Percentiles rank a stretch among this genome's conserved stretches.
Conservation (phyloP, 2,888 invertebrate species). For the Aphidius colemani region DNA sequence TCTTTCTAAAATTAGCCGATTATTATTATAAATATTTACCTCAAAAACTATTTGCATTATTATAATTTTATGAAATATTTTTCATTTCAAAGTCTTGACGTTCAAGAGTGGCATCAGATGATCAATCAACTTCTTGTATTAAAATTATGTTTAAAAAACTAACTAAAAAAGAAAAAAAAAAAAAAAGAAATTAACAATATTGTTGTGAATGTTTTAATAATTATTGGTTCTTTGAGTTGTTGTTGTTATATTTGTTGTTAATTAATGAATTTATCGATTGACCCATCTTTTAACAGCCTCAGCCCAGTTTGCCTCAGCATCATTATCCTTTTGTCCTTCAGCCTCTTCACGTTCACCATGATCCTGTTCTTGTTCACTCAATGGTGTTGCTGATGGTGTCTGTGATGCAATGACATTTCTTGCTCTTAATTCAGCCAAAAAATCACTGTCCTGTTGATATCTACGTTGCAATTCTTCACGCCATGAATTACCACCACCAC, state of each 20-base stretch:
- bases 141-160: not conserved
- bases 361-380: slow-evolving; percentile 48
- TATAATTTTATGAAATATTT: too few relatives aligned
- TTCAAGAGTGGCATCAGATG: too few relatives aligned
- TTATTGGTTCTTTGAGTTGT: not conserved
- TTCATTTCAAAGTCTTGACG: too few relatives aligned
- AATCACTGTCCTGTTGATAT: slow-evolving; percentile 66
- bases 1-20: too few relatives aligned
- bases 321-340: slow-evolving; percentile 59
- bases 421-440: slow-evolving; percentile 64
- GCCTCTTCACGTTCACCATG: slow-evolving; percentile 61
- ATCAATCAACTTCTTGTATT: too few relatives aligned
- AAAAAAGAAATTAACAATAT: not conserved
- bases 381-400: slow-evolving; percentile 49
- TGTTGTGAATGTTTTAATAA: not conserved
- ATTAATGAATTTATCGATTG: slow-evolving; percentile 64
- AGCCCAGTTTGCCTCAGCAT: slow-evolving; percentile 64
- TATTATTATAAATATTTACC: too few relatives aligned
- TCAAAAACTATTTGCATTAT: too few relatives aligned
- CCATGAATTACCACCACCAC: slow-evolving; percentile 63
- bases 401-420: slow-evolving; percentile 58
- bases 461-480: slow-evolving; percentile 65
- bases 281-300: slow-evolving; percentile 72
- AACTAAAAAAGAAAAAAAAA: not conserved
- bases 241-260: not conserved